A percentile compares a stretch with the other conserved stretches of the same genome.
phyloP scores from a whole-genome alignment of 2,113 vertebrate species.

The Chionomys nivalis region DNA sequence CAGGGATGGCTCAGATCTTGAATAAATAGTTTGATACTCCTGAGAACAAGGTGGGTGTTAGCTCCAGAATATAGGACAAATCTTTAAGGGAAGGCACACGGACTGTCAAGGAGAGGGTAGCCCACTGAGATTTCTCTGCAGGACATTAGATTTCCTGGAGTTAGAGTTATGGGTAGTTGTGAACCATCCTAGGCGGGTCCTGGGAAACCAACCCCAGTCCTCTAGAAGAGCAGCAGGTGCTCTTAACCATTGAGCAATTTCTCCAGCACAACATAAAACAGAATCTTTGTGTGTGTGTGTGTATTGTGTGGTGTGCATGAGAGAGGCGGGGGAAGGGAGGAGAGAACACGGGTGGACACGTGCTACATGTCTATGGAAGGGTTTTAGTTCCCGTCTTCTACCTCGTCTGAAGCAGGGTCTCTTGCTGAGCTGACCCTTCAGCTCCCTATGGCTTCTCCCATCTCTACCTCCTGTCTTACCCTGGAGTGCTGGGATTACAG shows the following conservation, averaged over 20 bases:
- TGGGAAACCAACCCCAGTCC: too few species aligned
- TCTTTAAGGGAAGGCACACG: neutral
- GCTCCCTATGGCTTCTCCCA: neutral
- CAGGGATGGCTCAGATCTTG: neutral
- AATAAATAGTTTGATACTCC: neutral
- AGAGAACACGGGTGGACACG: neutral
- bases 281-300: neutral
- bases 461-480: neutral
- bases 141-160: neutral
- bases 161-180: neutral
- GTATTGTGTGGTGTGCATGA: too few species aligned
- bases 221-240: neutral
- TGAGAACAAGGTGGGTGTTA: neutral
- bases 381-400: neutral
- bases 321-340: neutral
- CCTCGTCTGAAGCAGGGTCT: neutral
- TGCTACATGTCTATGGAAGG: neutral
- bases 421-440: neutral
- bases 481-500: neutral
- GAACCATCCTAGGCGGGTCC: neutral
- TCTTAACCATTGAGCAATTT: neutral
- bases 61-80: fast-evolving
- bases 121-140: neutral
- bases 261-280: neutral
- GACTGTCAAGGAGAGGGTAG: neutral